Conservation (phyloP, 2,113 vertebrate species). For the Ursus arctos region DNA sequence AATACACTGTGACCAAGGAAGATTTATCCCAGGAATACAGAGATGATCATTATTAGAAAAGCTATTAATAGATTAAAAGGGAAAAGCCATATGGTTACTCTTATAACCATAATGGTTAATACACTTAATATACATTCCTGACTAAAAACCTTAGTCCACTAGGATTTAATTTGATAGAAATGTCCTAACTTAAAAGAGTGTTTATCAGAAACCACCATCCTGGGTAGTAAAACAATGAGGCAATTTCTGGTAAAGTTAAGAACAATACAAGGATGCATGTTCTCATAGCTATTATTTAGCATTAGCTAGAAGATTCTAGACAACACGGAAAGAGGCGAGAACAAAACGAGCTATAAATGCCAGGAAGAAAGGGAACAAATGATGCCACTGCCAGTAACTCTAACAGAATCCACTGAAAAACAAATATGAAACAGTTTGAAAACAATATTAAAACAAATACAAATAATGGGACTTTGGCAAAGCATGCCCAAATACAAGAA, state of each 20-base stretch:
- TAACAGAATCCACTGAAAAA: background rate
- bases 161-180: constrained; percentile 37
- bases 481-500: background rate
- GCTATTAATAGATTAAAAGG: constrained; percentile 11
- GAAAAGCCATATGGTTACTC: background rate
- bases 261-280: constrained; percentile 47
- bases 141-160: constrained; percentile 34
- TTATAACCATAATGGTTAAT: background rate
- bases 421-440: background rate
- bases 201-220: constrained; percentile 12
- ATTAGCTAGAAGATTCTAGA: constrained; percentile 6
- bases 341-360: background rate
- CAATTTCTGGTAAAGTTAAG: constrained; percentile 40
- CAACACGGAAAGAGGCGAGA: background rate
- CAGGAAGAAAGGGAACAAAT: constrained; percentile 15
- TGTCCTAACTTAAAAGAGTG: background rate
- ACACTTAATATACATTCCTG: background rate
- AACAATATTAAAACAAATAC: background rate
- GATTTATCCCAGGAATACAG: background rate
- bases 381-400: background rate
- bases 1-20: background rate
- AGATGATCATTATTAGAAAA: background rate
- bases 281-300: constrained; percentile 1
- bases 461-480: background rate
- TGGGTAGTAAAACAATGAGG: constrained; percentile 41